These are phyloP conservation scores for Montifringilla adamsi DNA, from an alignment of 2,113 vertebrate genomes.

Conservation along the genomic window DNA sequence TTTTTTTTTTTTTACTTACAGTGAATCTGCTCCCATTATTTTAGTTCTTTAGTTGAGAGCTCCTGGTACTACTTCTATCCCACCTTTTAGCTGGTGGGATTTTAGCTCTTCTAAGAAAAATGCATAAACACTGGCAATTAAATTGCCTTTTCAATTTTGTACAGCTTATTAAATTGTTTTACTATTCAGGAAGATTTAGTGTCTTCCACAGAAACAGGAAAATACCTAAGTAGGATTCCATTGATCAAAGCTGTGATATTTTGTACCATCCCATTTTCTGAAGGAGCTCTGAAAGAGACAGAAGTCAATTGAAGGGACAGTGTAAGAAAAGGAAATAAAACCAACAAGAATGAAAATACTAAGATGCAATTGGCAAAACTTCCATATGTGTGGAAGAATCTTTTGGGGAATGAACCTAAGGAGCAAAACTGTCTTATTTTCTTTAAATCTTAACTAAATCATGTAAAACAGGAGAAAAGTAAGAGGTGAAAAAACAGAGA, in stretches of 20 bases:
- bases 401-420: background rate
- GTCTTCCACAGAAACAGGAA: slow-evolving; percentile 44
- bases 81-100: slow-evolving; percentile 33
- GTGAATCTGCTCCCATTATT: slow-evolving; percentile 36
- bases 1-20: background rate
- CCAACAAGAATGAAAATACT: background rate
- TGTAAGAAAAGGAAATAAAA: background rate
- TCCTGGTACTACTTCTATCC: slow-evolving; percentile 18
- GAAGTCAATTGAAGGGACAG: background rate
- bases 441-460: background rate
- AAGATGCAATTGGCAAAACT: background rate
- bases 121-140: slow-evolving; percentile 57
- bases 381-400: background rate
- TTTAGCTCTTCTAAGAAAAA: slow-evolving; percentile 49
- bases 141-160: slow-evolving; percentile 71
- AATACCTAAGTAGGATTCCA: slow-evolving; percentile 1
- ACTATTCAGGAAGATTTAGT: slow-evolving; percentile 54
- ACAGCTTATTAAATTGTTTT: slow-evolving; percentile 69
- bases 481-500: background rate
- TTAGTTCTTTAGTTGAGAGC: slow-evolving; percentile 44
- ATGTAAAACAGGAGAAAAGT: background rate
- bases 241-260: background rate
- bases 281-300: slow-evolving; percentile 4
- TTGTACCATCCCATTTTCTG: background rate
- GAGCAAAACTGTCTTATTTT: background rate